These are phyloP conservation scores for Actenoides hombroni DNA, from an alignment of 2,113 vertebrate genomes.

Conservation along the genomic window DNA sequence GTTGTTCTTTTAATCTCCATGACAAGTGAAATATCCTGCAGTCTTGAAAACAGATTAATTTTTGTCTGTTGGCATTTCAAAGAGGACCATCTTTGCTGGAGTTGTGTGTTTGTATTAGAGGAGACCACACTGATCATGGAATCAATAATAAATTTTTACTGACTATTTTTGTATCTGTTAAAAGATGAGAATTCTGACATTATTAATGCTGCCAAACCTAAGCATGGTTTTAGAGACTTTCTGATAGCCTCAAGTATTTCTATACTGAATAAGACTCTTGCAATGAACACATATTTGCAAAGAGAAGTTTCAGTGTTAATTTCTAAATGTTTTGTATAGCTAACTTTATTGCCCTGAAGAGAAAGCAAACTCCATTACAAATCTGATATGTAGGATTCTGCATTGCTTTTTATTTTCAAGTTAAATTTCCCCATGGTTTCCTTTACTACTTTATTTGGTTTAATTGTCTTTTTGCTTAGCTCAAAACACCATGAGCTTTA, in stretches of 20 bases:
- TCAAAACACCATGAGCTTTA: neutral
- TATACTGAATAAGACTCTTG: neutral
- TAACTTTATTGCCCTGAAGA: neutral
- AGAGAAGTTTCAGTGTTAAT: neutral
- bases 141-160: neutral
- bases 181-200: neutral
- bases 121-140: neutral
- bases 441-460: neutral
- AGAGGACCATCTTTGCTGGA: neutral
- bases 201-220: neutral
- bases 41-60: neutral
- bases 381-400: neutral
- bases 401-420: neutral
- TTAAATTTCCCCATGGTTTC: slow-evolving; percentile 8
- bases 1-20: neutral
- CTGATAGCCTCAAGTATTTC: neutral
- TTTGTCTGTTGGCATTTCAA: neutral
- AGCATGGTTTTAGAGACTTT: neutral
- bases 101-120: neutral
- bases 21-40: neutral
- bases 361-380: neutral
- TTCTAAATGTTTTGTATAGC: neutral
- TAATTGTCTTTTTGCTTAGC: neutral
- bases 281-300: neutral
- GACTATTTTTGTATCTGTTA: neutral